Evolutionary conservation across 2,797 vertebrate species (phyloP), one percentile per base, ranked within the genome.

Genomic region (Ciconia nigra): DNA sequence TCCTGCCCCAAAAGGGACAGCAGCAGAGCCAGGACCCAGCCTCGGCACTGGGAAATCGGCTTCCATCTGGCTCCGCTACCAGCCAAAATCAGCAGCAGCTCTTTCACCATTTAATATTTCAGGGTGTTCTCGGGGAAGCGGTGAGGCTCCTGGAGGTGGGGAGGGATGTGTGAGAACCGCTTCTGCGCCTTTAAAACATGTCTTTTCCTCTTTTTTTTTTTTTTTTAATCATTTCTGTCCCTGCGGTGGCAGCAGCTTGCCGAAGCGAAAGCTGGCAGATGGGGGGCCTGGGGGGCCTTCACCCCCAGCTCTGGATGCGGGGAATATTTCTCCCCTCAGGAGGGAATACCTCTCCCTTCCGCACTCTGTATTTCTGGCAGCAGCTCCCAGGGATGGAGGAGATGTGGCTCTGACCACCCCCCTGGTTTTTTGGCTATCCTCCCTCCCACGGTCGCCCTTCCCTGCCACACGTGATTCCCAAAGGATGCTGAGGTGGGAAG

Each of bases 21-120:
- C 67, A 54, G 62, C 65, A 46, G 37, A 88, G 41, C 66, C 81
- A 54, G 42, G 82, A 58, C 16, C 22, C 39, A 70, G 58, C 58
- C 62, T 26, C 2, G 1, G 33, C 10, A 1, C 58, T 17, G 25
- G 47, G 29, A 71, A 47, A 47, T 73, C 62, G 73, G 46, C 54
- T 80, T 65, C 87, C 87, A 76, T 61, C 89, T 46, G 69, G 22
- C 74, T 95, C 84, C 2, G 3, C 52, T 33, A 19, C 35, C 55
- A 72, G 35, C 73, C 55, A 25, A 49, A 83, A 83, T 80, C 84
- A 70, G 76, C 91, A 84, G 76, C 87, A 65, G 83, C 67, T 94
- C 82, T 74, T 92, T 70, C 54, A 33, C 78, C 4, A 1, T 71
- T 95, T 21, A 84, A 66, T 96, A 95, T 92, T 89, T 91, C 52